These are phyloP conservation scores for Sporophila hypoxantha DNA, from an alignment of 2,113 vertebrate species.

Conservation along the genomic window DNA sequence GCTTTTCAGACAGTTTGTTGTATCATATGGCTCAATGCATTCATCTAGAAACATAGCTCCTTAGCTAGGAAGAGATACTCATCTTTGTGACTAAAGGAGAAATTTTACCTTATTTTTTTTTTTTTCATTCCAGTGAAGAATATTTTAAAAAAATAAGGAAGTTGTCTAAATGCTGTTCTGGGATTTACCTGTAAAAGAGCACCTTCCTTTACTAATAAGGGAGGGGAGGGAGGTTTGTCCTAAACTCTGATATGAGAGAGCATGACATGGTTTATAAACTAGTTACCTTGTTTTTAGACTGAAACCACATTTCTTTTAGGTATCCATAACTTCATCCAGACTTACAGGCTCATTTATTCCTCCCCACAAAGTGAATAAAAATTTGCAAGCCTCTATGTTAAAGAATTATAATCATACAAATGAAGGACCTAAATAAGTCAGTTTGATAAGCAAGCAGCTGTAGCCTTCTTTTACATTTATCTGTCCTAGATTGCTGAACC, in stretches of 20 bases:
- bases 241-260: background rate
- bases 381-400: background rate
- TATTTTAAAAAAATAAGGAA: background rate
- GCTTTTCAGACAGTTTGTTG: conserved; percentile 31
- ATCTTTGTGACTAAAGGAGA: background rate
- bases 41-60: background rate
- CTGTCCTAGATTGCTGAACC: background rate
- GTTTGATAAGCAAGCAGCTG: background rate
- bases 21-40: background rate
- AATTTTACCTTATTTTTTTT: background rate
- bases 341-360: background rate
- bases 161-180: background rate
- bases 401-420: background rate
- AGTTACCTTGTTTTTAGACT: background rate
- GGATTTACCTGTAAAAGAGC: background rate
- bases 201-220: background rate
- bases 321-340: background rate
- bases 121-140: background rate
- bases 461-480: background rate
- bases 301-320: background rate
- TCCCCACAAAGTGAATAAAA: background rate
- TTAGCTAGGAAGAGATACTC: background rate
- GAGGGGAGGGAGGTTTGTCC: background rate
- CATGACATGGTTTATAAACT: background rate
- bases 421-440: conserved; percentile 1